Evolutionary conservation across 92 coral and sea anemone genomes (phyloP), one percentile per base, ranked within the genome.

Genomic region (Porites evermanni): DNA sequence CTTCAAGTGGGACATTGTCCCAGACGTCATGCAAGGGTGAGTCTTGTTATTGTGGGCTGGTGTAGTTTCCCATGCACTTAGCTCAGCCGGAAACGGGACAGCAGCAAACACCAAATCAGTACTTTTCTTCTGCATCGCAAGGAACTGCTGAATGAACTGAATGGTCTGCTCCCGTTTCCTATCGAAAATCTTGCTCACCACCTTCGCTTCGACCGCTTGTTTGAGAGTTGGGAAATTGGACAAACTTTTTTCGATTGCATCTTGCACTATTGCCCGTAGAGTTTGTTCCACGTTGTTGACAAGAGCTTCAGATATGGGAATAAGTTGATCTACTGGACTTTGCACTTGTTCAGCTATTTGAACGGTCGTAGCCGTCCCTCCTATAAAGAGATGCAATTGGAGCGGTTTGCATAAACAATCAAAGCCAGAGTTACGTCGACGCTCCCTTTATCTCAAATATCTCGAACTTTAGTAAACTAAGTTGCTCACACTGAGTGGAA

Each of bases 81-180:
- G 32, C 12, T 93, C 94, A 14, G 26, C 50, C 18, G 96, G 94
- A 18, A 89, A 77, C 10, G 92, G 92, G n/a, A 93, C 83, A 8
- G 78, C 72, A 5, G 85, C 89, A 12, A 79, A 81, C 59, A 93
- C 70, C 7, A 83, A 52, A 63, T 93, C 96, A 21, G 77, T 89
- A 53, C 91, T 93, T 65, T 81, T 91, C 88, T 93, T 93, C 83
- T 93, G 96, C 94, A 93, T 93, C 65, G 83, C 91, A 61, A 93
- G 84, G 70, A 90, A 81, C 78, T 93, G 92, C 17, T 63, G 64
- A 82, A 90, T 87, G 78, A 93, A 93, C 14, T 63, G 66, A 58
- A 79, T 71, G 12, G 93, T 88, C 75, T 90, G 83, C 12, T 29
- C 80, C 23, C 86, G 86, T 72, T 90, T 93, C 56, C 69, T 70